Conservation (phyloP, 2,113 vertebrate genomes). For the Rousettus leschenaultii region DNA sequence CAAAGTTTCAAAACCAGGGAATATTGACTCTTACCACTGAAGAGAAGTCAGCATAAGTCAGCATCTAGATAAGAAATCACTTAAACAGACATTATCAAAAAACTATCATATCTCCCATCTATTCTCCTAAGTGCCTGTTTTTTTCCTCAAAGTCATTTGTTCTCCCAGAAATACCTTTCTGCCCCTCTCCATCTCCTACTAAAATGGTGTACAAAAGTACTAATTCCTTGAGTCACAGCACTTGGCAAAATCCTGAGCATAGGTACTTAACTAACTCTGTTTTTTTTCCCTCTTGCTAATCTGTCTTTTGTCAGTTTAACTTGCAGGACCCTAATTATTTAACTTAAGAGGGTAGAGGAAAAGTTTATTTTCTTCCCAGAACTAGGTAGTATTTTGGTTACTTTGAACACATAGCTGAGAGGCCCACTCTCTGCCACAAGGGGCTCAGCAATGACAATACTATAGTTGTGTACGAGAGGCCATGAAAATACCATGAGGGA, state of each 20-base stretch:
- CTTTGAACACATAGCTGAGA: constrained; percentile 9
- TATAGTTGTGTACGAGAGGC: background rate
- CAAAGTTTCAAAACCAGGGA: constrained; percentile 8
- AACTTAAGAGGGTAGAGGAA: background rate
- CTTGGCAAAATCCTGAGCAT: background rate
- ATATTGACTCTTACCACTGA: constrained; percentile 1
- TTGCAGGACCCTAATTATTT: background rate
- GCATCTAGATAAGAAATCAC: background rate
- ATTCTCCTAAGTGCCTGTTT: background rate
- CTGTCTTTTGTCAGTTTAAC: background rate
- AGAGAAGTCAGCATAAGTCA: constrained; percentile 11
- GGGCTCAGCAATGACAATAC: background rate
- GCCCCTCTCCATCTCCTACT: background rate
- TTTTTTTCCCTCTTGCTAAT: background rate
- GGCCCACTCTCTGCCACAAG: background rate
- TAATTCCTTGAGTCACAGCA: background rate
- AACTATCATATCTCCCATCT: background rate
- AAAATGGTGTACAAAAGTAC: background rate
- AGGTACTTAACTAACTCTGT: background rate
- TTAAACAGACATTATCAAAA: background rate
- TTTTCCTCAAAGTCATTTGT: background rate
- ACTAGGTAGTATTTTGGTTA: background rate
- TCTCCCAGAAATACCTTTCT: background rate
- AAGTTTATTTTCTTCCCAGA: background rate
- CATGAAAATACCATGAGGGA: background rate